phyloP scores from a whole-genome alignment of 2,113 vertebrate species.

The Hiodon alosoides region DNA sequence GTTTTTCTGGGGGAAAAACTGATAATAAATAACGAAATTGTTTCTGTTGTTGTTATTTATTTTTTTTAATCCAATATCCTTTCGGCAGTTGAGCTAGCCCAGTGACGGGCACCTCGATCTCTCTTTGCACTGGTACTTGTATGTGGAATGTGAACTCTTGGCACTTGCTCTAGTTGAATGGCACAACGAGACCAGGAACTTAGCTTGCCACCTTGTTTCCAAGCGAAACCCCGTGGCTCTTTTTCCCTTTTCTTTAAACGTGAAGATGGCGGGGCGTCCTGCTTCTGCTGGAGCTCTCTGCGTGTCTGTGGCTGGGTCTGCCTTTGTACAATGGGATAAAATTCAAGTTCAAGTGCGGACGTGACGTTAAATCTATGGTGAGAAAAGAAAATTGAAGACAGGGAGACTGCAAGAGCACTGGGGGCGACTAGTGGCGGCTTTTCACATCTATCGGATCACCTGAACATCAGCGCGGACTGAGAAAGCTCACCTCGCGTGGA shows the following conservation, averaged over 20 bases:
- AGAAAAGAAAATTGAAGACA: slow-evolving; percentile 69
- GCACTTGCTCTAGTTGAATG: slow-evolving; percentile 41
- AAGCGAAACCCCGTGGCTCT: slow-evolving; percentile 60
- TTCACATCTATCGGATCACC: slow-evolving; percentile 72
- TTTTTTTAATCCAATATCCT: slow-evolving; percentile 27
- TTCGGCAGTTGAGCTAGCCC: slow-evolving; percentile 50
- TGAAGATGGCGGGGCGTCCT: slow-evolving; percentile 82
- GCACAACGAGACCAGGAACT: slow-evolving; percentile 29
- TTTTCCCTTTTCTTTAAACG: slow-evolving; percentile 64
- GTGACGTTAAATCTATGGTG: slow-evolving; percentile 84
- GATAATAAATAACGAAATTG: too few relatives aligned
- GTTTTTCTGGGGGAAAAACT: neutral
- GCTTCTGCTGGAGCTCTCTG: slow-evolving; percentile 83
- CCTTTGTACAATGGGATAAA: slow-evolving; percentile 84
- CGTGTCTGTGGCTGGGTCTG: slow-evolving; percentile 83
- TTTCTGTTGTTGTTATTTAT: too few relatives aligned
- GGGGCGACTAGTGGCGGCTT: slow-evolving; percentile 79
- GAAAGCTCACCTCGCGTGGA: slow-evolving; percentile 1
- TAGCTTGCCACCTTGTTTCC: slow-evolving; percentile 58
- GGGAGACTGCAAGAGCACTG: slow-evolving; percentile 73
- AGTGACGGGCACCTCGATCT: slow-evolving; percentile 57
- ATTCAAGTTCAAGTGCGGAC: slow-evolving; percentile 95
- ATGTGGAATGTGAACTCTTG: slow-evolving; percentile 63
- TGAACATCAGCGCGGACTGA: slow-evolving; percentile 64
- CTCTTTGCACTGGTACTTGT: slow-evolving; percentile 58